Percentiles rank a stretch among this genome's conserved stretches.
These are phyloP conservation scores for Lanistes nyassanus DNA, from an alignment of 1,140 invertebrate genomes.

Conservation along the genomic window DNA sequence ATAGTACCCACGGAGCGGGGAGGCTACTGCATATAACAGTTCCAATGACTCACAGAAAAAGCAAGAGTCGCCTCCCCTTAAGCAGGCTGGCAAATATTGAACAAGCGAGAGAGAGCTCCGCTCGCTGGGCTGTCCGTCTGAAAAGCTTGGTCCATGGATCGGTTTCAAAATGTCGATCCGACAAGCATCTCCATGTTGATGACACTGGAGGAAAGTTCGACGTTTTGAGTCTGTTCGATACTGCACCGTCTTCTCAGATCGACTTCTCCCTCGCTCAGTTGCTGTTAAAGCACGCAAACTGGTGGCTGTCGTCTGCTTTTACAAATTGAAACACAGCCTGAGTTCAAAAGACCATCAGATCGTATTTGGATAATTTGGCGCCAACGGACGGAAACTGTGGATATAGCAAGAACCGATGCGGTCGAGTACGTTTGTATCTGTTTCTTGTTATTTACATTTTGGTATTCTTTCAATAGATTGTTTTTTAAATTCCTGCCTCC, in stretches of 20 bases:
- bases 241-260: slow-evolving; percentile 17
- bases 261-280: slow-evolving; percentile 10
- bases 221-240: slow-evolving; percentile 29
- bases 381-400: not conserved
- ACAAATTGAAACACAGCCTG: slow-evolving; percentile 13
- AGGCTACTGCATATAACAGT: too few relatives aligned
- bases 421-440: slow-evolving; percentile 1
- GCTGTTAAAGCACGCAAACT: slow-evolving; percentile 18
- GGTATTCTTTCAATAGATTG: not conserved
- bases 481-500: not conserved
- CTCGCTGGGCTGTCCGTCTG: slow-evolving; percentile 20
- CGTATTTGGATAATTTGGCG: slow-evolving; percentile 21
- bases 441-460: not conserved
- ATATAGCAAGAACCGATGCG: not conserved
- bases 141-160: slow-evolving; percentile 13
- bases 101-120: not conserved
- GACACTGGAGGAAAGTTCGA: slow-evolving; percentile 27
- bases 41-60: too few relatives aligned
- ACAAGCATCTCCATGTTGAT: slow-evolving; percentile 25
- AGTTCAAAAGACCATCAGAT: not conserved
- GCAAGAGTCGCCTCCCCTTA: too few relatives aligned
- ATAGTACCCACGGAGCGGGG: too few relatives aligned
- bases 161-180: slow-evolving; percentile 23
- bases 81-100: too few relatives aligned
- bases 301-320: slow-evolving; percentile 12